A percentile compares a stretch with the other conserved stretches of the same genome.
These are phyloP conservation scores for Takifugu flavidus DNA, from an alignment of 2,113 vertebrate species.

Conservation along the genomic window DNA sequence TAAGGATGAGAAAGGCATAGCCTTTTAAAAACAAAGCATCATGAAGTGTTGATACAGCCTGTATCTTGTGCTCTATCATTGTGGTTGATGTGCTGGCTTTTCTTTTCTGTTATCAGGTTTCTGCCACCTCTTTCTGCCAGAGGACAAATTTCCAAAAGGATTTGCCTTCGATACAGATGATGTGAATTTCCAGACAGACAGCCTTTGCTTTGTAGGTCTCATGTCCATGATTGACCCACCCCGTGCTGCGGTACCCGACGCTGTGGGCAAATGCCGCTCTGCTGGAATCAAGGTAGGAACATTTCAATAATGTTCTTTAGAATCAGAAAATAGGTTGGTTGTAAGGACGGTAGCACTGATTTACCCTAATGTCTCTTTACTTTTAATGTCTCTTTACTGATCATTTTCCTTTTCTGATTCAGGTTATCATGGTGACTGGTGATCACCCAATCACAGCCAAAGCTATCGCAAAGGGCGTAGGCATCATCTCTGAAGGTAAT, in stretches of 20 bases:
- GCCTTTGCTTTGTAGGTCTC: constrained; percentile 89
- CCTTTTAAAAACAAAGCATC: background rate
- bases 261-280: constrained; percentile 88
- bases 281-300: constrained; percentile 83
- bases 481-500: constrained; percentile 91
- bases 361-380: background rate
- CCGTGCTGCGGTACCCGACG: constrained; percentile 85
- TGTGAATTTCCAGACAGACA: constrained; percentile 86
- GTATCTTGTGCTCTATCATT: background rate
- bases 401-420: background rate
- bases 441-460: constrained; percentile 93
- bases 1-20: constrained; percentile 15
- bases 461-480: constrained; percentile 91
- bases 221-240: constrained; percentile 95
- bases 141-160: constrained; percentile 88
- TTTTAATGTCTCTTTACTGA: background rate
- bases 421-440: constrained; percentile 91
- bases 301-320: constrained; percentile 16
- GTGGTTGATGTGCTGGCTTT: background rate
- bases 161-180: constrained; percentile 90
- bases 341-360: background rate
- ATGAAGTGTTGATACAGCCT: background rate
- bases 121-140: constrained; percentile 82
- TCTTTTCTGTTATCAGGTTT: constrained; percentile 72
- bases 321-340: background rate